Evolutionary conservation across 1,140 invertebrate genomes (phyloP), one percentile per base, ranked within the genome.

Genomic region (Panulirus ornatus): DNA sequence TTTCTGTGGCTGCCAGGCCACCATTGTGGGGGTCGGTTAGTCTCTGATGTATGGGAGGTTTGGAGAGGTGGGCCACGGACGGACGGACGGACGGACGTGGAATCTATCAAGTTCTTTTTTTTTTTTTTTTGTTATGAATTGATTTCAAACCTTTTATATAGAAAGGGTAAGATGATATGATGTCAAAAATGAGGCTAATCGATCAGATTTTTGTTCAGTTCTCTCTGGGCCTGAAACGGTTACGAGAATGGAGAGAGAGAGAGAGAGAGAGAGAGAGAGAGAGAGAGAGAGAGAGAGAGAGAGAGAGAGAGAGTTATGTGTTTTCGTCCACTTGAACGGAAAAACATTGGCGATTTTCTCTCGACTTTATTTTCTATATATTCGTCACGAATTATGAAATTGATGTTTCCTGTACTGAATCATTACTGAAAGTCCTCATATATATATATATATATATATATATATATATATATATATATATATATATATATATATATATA

Each of bases 101-200:
- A 75, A 75, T 75, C 73, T 73, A 73, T 73, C 71, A 73, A 73
- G 36, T 73, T 73, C 71, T 58, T 47, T 58, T 58, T 22, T 58
- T n/a, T n/a, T n/a, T n/a, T n/a, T n/a, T n/a, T n/a, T n/a, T n/a
- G n/a, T n/a, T n/a, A n/a, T n/a, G n/a, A n/a, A 40, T 75, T 75
- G 34, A 75, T 75, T 75, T 40, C 73, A 40, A 36, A 40, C 19
- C 36, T 75, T 36, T 22, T 3, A 40, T n/a, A n/a, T n/a, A n/a
- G n/a, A 40, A 38, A 40, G 73, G 73, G 73, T 75, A 75, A 75
- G 73, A 75, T 75, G 73, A 75, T 75, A 75, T 75, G 73, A 75
- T 75, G 73, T 75, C 73, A 58, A 42, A 42, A 75, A 22, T 75
- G 34, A 42, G 73, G 9, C 36, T 14, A 75, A 75, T 75, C 73